phyloP scores from a whole-genome alignment of 2,888 invertebrate genomes.

The Leptinotarsa tumamoca region DNA sequence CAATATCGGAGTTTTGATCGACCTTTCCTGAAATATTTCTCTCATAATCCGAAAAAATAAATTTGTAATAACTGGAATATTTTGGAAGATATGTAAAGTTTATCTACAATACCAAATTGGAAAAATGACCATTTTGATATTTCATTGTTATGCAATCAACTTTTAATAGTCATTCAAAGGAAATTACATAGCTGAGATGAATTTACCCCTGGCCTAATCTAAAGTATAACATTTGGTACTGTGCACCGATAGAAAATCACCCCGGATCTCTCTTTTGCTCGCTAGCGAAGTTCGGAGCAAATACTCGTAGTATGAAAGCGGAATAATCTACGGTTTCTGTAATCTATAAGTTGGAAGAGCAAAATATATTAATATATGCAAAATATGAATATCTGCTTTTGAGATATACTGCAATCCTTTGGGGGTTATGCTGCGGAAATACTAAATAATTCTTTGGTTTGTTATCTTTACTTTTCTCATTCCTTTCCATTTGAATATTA shows the following conservation, averaged over 20 bases:
- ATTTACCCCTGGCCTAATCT: constrained; percentile 26
- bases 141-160: too few species aligned
- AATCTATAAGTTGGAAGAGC: constrained; percentile 44
- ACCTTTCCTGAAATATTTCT: too few species aligned
- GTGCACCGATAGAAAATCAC: constrained; percentile 29
- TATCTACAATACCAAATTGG: too few species aligned
- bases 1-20: too few species aligned
- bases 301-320: constrained; percentile 35
- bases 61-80: too few species aligned
- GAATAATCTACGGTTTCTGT: constrained; percentile 42
- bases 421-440: constrained; percentile 49
- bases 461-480: constrained; percentile 41
- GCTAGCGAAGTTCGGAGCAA: constrained; percentile 23
- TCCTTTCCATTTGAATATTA: constrained; percentile 34
- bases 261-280: constrained; percentile 31
- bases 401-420: constrained; percentile 45
- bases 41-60: too few species aligned
- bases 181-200: constrained; percentile 11
- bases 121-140: not conserved
- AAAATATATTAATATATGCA: constrained; percentile 57
- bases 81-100: too few species aligned
- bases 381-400: constrained; percentile 55
- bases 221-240: constrained; percentile 39
- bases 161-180: too few species aligned
- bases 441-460: constrained; percentile 53